Evolutionary conservation across 2,888 invertebrate species (phyloP), one percentile per base, ranked within the genome.

Genomic region (Miltochrista miniata): DNA sequence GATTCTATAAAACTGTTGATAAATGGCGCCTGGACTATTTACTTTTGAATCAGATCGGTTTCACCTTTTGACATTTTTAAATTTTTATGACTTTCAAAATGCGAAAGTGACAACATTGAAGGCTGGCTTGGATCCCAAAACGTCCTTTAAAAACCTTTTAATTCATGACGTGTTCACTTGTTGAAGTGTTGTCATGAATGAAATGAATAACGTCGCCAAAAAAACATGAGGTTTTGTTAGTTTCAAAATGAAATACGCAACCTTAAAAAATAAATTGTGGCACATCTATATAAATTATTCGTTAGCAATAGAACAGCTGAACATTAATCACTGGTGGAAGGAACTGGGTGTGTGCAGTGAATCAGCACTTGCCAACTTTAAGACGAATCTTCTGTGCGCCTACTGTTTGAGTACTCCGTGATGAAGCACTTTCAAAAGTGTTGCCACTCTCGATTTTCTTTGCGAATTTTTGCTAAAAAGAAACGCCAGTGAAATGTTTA

Each of bases 271-370:
- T 9, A 36, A 38, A 42, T 30, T 33, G n/a, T 47, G 37, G 40
- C 39, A 15, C 46, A 49, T 60, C 52, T 45, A 64, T 56, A 45
- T 61, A 58, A 53, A 61, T 61, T 61, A 64, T 58, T 61, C 45
- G 51, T 51, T 33, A 50, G 52, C 52, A 51, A 48, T 53, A 54
- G 48, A 64, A 69, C 61, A 51, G 55, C 24, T 18, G 48, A 56
- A 55, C 68, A 68, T 68, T 68, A 68, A 68, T 68, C 68, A 68
- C 60, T 31, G 36, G 12, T 15, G 52, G 51, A 67, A 62, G 67
- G 59, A 68, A 56, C 62, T 64, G 60, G n/a, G 53, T 43, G 59
- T 51, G 38, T 42, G 14, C 50, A 54, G 59, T 68, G 68, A 68
- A 49, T 57, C 56, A 54, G 31, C 68, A 49, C 51, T 69, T 56